phyloP scores from a whole-genome alignment of 2,797 vertebrate genomes.

The Gymnoscopelus microlampas region DNA sequence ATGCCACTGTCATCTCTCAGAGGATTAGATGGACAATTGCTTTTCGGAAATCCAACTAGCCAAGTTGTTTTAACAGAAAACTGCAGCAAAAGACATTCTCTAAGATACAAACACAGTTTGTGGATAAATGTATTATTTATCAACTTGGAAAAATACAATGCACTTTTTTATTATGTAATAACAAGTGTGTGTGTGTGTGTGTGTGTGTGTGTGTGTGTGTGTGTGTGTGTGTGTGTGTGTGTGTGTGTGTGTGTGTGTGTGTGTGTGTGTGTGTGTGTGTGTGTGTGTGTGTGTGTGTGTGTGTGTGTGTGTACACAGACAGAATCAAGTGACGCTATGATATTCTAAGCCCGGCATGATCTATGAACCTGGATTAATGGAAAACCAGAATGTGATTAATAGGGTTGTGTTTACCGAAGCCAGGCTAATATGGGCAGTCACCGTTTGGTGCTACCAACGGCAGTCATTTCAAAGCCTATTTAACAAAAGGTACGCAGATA shows the following conservation, averaged over 20 bases:
- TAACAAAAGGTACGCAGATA: constrained; percentile 39
- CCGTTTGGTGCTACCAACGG: constrained; percentile 39
- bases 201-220: too few species aligned
- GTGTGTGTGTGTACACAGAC: constrained; percentile 20
- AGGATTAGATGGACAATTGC: constrained; percentile 65
- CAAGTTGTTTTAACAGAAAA: constrained; percentile 46
- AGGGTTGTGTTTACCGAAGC: constrained; percentile 42
- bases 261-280: too few species aligned
- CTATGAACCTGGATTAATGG: constrained; percentile 51
- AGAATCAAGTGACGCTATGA: constrained; percentile 24
- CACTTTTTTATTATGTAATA: too few species aligned
- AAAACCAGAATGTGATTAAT: constrained; percentile 58
- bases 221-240: too few species aligned
- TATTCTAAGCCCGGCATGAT: constrained; percentile 50
- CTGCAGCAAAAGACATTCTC: constrained; percentile 49
- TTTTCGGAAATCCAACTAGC: constrained; percentile 37
- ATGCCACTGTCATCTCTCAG: constrained; percentile 54
- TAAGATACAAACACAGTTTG: constrained; percentile 3
- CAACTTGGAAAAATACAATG: too few species aligned
- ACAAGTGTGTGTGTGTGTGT: background rate
- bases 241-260: too few species aligned
- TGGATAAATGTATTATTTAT: too few species aligned
- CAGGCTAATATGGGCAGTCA: constrained; percentile 56
- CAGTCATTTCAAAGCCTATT: constrained; percentile 34
- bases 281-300: too few species aligned